A percentile compares a stretch with the other conserved stretches of the same genome.
Conservation (phyloP, 2,113 vertebrate species). For the Neogale vison region DNA sequence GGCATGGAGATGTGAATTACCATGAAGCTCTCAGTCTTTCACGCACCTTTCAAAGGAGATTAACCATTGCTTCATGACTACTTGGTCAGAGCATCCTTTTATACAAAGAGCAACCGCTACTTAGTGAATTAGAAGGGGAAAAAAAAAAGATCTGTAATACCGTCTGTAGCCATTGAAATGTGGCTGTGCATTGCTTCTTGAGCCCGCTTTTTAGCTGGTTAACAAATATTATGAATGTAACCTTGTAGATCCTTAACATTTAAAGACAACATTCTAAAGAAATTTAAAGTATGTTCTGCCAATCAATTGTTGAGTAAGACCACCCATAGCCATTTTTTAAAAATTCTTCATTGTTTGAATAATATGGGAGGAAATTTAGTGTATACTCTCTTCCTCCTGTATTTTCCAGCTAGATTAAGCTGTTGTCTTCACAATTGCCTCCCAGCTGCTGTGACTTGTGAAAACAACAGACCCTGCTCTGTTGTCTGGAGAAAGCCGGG, state of each 20-base stretch:
- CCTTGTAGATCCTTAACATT: slow-evolving; percentile 73
- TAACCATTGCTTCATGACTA: slow-evolving; percentile 55
- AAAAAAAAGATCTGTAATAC: slow-evolving; percentile 53
- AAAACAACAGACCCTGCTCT: slow-evolving; percentile 95
- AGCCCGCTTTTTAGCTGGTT: slow-evolving; percentile 66
- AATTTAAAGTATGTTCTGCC: slow-evolving; percentile 78
- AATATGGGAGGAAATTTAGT: slow-evolving; percentile 86
- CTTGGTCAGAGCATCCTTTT: slow-evolving; percentile 59
- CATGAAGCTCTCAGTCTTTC: slow-evolving; percentile 57
- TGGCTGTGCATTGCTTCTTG: slow-evolving; percentile 50
- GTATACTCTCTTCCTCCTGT: slow-evolving; percentile 90
- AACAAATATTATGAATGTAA: slow-evolving; percentile 77
- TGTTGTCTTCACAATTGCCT: slow-evolving; percentile 93
- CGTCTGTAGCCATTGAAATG: slow-evolving; percentile 47
- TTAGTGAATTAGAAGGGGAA: slow-evolving; percentile 61
- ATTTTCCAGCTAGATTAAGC: slow-evolving; percentile 90
- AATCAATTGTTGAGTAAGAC: slow-evolving; percentile 84
- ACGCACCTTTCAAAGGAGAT: slow-evolving; percentile 72
- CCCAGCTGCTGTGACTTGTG: slow-evolving; percentile 92
- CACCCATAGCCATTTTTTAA: slow-evolving; percentile 82
- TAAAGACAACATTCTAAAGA: slow-evolving; percentile 72
- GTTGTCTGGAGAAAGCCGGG: slow-evolving; percentile 93
- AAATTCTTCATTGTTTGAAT: slow-evolving; percentile 87
- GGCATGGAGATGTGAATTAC: slow-evolving; percentile 76
- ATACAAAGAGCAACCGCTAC: slow-evolving; percentile 52